Evolutionary conservation across 1,140 invertebrate genomes (phyloP).

Genomic region (Lepidurus packardi): DNA sequence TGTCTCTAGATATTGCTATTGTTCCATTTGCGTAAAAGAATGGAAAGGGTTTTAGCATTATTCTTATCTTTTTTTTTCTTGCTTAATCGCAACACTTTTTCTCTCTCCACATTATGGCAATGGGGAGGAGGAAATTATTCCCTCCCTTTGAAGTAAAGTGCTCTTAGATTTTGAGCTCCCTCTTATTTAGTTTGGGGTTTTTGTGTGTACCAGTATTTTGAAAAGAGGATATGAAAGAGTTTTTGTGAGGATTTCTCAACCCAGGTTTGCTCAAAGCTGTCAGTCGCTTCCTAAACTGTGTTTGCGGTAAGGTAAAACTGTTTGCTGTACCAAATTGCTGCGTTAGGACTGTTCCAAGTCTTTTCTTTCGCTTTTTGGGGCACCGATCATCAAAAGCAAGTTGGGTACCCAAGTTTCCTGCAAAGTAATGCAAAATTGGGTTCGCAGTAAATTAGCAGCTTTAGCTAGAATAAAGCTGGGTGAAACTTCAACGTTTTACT

Average conservation of each 20-base stretch:
- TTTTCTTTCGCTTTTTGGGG: background rate
- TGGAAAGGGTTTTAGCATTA: too few species aligned
- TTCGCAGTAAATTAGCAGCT: background rate
- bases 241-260: too few species aligned
- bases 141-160: background rate
- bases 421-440: background rate
- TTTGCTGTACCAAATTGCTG: background rate
- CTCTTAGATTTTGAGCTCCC: background rate
- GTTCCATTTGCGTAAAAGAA: too few species aligned
- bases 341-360: background rate
- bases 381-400: background rate
- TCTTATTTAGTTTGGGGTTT: background rate
- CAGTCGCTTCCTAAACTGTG: conserved; percentile 2
- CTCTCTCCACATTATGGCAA: too few species aligned
- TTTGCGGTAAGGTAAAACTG: background rate
- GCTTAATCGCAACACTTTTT: too few species aligned
- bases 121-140: background rate
- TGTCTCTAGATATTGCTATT: too few species aligned
- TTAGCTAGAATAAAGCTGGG: background rate
- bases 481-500: background rate
- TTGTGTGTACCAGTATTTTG: background rate
- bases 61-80: too few species aligned
- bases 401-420: background rate
- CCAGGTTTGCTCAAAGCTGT: background rate
- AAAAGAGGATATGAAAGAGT: background rate